Percentiles rank a stretch among this genome's conserved stretches.
phyloP scores from a whole-genome alignment of 2,113 vertebrate genomes.

The Pterocles gutturalis region DNA sequence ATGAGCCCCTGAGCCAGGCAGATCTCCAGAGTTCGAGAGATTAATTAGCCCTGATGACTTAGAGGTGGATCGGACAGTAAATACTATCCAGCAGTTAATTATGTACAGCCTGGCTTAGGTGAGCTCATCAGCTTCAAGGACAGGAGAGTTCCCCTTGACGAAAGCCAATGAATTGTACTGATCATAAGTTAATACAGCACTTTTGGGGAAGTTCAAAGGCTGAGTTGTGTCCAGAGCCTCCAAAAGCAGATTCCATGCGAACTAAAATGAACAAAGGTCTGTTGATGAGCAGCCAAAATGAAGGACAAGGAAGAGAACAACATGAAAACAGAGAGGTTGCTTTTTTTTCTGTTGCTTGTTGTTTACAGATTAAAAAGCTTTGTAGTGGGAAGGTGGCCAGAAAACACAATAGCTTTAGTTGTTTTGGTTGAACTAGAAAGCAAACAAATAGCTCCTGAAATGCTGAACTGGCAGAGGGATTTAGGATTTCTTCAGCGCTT shows the following conservation, averaged over 20 bases:
- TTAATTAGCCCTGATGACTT: slow-evolving; percentile 3
- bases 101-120: not conserved
- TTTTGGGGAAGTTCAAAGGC: not conserved
- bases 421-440: not conserved
- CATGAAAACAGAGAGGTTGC: not conserved
- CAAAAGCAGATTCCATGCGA: not conserved
- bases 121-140: not conserved
- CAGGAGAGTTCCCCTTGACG: not conserved
- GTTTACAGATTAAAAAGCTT: not conserved
- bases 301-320: not conserved
- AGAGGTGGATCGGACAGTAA: not conserved
- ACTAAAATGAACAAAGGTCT: not conserved
- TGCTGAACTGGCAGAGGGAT: not conserved
- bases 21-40: not conserved
- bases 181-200: not conserved
- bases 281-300: not conserved
- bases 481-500: not conserved
- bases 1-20: not conserved
- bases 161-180: not conserved
- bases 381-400: not conserved
- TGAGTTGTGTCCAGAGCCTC: not conserved
- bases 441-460: not conserved
- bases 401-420: not conserved
- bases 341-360: slow-evolving; percentile 5
- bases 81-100: not conserved